phyloP scores from a whole-genome alignment of 2,113 vertebrate species.

The Ophiodon elongatus region DNA sequence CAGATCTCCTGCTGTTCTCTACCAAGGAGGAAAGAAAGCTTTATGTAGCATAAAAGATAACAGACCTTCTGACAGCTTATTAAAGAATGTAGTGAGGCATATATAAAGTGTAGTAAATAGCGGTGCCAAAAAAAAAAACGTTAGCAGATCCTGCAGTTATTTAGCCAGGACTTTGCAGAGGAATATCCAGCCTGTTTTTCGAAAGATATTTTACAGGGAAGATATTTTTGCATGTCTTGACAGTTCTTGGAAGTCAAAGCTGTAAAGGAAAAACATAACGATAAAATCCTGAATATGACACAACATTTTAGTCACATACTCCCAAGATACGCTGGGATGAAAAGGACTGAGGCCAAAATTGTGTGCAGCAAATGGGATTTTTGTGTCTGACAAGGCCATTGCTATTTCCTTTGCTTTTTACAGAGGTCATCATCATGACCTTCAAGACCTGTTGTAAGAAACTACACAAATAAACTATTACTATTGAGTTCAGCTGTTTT shows the following conservation, averaged over 20 bases:
- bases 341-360: conserved; percentile 36
- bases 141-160: conserved; percentile 44
- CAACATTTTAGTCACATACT: conserved; percentile 27
- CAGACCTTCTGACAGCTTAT: conserved; percentile 74
- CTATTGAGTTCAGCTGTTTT: conserved; percentile 23
- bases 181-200: conserved; percentile 11
- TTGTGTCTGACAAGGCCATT: conserved; percentile 36
- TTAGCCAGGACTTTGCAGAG: conserved; percentile 8
- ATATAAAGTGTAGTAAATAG: conserved; percentile 64
- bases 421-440: conserved; percentile 47
- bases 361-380: conserved; percentile 13
- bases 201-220: conserved; percentile 4
- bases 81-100: conserved; percentile 67
- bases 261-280: conserved; percentile 5
- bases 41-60: conserved; percentile 77
- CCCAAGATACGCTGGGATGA: conserved; percentile 22
- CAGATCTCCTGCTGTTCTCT: conserved; percentile 92
- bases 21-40: conserved; percentile 59
- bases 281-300: conserved; percentile 15
- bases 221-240: conserved; percentile 14
- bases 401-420: conserved; percentile 30
- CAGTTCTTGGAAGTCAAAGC: conserved; percentile 7
- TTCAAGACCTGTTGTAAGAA: conserved; percentile 44
- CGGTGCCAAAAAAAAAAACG: conserved; percentile 16
- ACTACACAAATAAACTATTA: conserved; percentile 45